Percentiles rank a stretch among this genome's conserved stretches.
Conservation (phyloP, 2,888 invertebrate species). For the Pherbina coryleti region DNA sequence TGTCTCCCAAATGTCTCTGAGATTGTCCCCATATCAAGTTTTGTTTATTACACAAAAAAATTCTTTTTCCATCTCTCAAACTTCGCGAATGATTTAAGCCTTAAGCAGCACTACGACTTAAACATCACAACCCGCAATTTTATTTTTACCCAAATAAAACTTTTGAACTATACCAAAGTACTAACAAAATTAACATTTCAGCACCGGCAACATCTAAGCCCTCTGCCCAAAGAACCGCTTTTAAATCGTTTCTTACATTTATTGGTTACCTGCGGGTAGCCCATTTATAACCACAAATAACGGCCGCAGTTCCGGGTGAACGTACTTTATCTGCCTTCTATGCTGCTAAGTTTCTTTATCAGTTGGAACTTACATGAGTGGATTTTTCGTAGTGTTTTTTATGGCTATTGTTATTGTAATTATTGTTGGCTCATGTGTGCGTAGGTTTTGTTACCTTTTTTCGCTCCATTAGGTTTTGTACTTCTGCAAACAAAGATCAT, state of each 20-base stretch:
- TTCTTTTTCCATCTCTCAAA: too few relatives aligned
- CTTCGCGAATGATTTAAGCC: too few relatives aligned
- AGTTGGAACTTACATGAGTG: slow-evolving; percentile 23
- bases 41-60: too few relatives aligned
- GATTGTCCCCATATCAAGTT: too few relatives aligned
- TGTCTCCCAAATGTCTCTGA: too few relatives aligned
- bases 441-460: slow-evolving; percentile 25
- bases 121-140: too few relatives aligned
- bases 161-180: too few relatives aligned
- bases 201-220: neutral
- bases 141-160: too few relatives aligned
- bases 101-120: too few relatives aligned
- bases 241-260: neutral
- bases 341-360: slow-evolving; percentile 7
- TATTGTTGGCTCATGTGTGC: slow-evolving; percentile 13
- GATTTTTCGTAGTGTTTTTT: neutral
- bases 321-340: slow-evolving; percentile 10
- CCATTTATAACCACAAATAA: neutral
- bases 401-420: neutral
- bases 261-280: neutral
- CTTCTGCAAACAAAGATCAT: neutral
- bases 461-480: slow-evolving; percentile 4
- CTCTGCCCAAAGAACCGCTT: neutral
- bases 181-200: neutral
- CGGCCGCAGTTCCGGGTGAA: slow-evolving; percentile 8